Conservation (phyloP, 2,888 invertebrate species). For the Drosophila kuntzei region DNA sequence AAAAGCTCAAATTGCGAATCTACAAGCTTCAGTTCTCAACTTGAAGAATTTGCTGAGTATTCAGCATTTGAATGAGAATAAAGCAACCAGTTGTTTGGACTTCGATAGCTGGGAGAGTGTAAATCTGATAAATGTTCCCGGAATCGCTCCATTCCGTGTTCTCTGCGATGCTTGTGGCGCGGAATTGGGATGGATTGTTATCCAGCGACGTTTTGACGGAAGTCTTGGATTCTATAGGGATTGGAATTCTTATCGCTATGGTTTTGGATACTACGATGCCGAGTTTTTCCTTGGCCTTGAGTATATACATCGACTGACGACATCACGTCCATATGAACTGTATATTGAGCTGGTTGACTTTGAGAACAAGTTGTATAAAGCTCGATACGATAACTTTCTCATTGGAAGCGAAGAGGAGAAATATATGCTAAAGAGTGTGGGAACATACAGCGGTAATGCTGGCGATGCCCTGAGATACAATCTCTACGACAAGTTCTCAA, state of each 20-base stretch:
- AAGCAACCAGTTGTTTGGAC: slow-evolving; percentile 11
- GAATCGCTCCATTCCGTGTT: slow-evolving; percentile 23
- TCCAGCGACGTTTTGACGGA: slow-evolving; percentile 50
- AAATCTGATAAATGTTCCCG: slow-evolving; percentile 34
- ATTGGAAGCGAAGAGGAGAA: slow-evolving; percentile 46
- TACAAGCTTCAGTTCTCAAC: slow-evolving; percentile 23
- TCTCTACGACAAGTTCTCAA: slow-evolving; percentile 44
- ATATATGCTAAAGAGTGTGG: slow-evolving; percentile 45
- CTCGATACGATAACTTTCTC: slow-evolving; percentile 43
- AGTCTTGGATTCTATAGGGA: slow-evolving; percentile 37
- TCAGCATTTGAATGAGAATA: background rate
- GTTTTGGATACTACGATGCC: slow-evolving; percentile 42
- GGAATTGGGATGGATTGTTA: slow-evolving; percentile 42
- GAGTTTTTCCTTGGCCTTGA: slow-evolving; percentile 58
- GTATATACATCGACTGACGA: slow-evolving; percentile 40
- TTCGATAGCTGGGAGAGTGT: slow-evolving; percentile 9
- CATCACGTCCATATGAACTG: slow-evolving; percentile 47
- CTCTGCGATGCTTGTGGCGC: slow-evolving; percentile 34
- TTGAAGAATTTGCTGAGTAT: slow-evolving; percentile 3
- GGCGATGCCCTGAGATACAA: slow-evolving; percentile 52
- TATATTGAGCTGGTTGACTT: slow-evolving; percentile 44
- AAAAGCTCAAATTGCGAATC: slow-evolving; percentile 19
- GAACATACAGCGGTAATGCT: slow-evolving; percentile 40
- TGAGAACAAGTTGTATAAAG: slow-evolving; percentile 8
- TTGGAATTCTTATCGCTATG: slow-evolving; percentile 52